Evolutionary conservation across 2,113 vertebrate species (phyloP), one percentile per base, ranked within the genome.

Genomic region (Microcebus ravelobensis): DNA sequence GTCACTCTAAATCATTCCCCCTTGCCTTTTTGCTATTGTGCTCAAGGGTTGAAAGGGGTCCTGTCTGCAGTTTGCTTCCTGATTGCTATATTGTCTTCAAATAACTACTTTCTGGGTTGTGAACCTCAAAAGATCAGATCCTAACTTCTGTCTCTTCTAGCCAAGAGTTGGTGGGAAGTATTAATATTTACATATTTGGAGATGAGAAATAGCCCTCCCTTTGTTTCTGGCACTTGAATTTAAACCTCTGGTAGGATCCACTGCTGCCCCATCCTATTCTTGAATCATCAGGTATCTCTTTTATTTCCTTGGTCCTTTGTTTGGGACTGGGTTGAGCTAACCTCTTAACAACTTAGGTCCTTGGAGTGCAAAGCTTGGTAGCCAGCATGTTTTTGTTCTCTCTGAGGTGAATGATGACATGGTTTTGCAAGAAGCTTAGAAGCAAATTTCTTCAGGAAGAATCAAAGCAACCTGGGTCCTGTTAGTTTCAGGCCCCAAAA

Each of bases 351-450:
- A 23, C 23, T 36, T 50, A 65, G 34, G 29, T 82, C 29, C 55
- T 92, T 92, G 29, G 61, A 96, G 6, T 76, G 31, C 48, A 71
- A 27, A 25, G 80, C 65, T 84, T 61, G 18, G 25, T 80, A 45
- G 61, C 57, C 59, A 17, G 71, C 2, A 1, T 79, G 71, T 91
- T 93, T 94, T 73, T 95, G 12, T 95, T 87, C 52, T 93, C 90
- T 89, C 87, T 95, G 42, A 94, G 82, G 91, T 79, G 8, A 95
- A 79, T 94, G 82, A 96, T 89, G 79, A 97, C 81, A 91, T 83
- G 34, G 14, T 84, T 81, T 34, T 95, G 93, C 67, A 95, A 96
- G 91, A 92, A 15, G 48, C 61, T 89, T 87, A 39, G 17, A 86
- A 89, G 57, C 79, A 83, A 77, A 95, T 96, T 90, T 96, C 87